A percentile compares a stretch with the other conserved stretches of the same genome.
Conservation (phyloP, 2,113 vertebrate species). For the Carollia perspicillata region DNA sequence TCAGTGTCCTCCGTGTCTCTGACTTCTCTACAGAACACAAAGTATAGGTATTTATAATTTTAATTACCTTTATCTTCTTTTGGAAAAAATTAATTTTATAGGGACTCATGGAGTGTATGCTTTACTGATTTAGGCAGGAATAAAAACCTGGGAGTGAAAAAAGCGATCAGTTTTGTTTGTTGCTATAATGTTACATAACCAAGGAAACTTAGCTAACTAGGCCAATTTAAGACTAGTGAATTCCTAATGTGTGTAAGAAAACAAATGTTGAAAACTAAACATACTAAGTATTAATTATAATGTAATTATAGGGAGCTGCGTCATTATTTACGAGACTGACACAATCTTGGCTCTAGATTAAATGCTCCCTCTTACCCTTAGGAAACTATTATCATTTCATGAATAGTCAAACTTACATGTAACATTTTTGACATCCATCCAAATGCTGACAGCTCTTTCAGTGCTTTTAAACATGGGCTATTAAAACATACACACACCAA, state of each 20-base stretch:
- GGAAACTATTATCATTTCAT: constrained; percentile 50
- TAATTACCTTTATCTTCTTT: background rate
- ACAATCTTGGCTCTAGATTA: constrained; percentile 48
- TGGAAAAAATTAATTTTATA: background rate
- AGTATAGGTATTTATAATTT: background rate
- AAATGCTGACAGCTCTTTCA: constrained; percentile 34
- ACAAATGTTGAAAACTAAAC: constrained; percentile 14
- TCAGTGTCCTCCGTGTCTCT: background rate
- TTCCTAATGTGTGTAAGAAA: constrained; percentile 33
- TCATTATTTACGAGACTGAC: constrained; percentile 21
- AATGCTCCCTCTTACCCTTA: constrained; percentile 14
- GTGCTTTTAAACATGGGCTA: constrained; percentile 29
- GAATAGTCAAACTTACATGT: constrained; percentile 30
- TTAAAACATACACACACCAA: background rate
- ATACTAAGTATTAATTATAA: constrained; percentile 40
- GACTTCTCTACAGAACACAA: background rate
- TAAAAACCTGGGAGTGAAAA: background rate
- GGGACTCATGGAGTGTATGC: background rate
- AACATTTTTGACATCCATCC: constrained; percentile 34
- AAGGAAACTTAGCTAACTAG: background rate
- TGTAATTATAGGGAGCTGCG: background rate
- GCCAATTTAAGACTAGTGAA: background rate
- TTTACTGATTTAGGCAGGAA: constrained; percentile 14
- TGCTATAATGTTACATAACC: background rate
- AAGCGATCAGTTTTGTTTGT: background rate